These are phyloP conservation scores for Sylvilagus bachmani DNA, from an alignment of 2,113 vertebrate genomes.

Conservation along the genomic window DNA sequence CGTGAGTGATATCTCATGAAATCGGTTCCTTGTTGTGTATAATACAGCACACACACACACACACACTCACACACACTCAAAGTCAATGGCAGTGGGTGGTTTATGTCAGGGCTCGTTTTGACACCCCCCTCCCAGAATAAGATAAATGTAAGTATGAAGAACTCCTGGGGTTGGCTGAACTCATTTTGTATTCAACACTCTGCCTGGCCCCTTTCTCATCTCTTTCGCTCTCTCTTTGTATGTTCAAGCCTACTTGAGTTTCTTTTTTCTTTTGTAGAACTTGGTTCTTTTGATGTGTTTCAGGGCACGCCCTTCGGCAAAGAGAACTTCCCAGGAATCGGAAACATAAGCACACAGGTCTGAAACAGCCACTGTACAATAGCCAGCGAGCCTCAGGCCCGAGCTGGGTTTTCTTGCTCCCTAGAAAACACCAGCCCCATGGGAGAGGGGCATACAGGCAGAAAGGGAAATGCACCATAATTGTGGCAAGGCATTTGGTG, in stretches of 20 bases:
- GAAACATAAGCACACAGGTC: slow-evolving; percentile 91
- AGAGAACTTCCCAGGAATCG: slow-evolving; percentile 94
- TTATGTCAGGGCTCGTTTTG: slow-evolving; percentile 84
- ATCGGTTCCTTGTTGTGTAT: slow-evolving; percentile 19
- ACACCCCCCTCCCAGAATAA: slow-evolving; percentile 86
- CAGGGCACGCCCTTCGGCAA: slow-evolving; percentile 94
- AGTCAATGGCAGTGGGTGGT: slow-evolving; percentile 88
- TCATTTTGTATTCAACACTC: slow-evolving; percentile 93
- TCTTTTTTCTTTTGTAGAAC: slow-evolving; percentile 95
- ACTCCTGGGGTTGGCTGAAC: slow-evolving; percentile 90
- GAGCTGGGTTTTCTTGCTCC: slow-evolving; percentile 70
- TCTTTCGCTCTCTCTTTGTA: slow-evolving; percentile 90
- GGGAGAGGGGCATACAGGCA: slow-evolving; percentile 26
- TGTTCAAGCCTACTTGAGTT: slow-evolving; percentile 94
- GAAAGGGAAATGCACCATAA: background rate
- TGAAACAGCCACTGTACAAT: slow-evolving; percentile 87
- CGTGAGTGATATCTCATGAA: slow-evolving; percentile 59
- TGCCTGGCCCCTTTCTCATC: slow-evolving; percentile 88
- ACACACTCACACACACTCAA: slow-evolving; percentile 81
- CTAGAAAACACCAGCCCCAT: slow-evolving; percentile 72
- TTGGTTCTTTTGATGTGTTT: slow-evolving; percentile 95
- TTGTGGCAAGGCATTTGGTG: background rate
- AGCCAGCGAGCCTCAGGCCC: slow-evolving; percentile 80
- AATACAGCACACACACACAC: background rate
- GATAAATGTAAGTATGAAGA: slow-evolving; percentile 90